Base-by-base conservation (phyloP, 2,797 vertebrate species). In the Etheostoma nigrum region DNA sequence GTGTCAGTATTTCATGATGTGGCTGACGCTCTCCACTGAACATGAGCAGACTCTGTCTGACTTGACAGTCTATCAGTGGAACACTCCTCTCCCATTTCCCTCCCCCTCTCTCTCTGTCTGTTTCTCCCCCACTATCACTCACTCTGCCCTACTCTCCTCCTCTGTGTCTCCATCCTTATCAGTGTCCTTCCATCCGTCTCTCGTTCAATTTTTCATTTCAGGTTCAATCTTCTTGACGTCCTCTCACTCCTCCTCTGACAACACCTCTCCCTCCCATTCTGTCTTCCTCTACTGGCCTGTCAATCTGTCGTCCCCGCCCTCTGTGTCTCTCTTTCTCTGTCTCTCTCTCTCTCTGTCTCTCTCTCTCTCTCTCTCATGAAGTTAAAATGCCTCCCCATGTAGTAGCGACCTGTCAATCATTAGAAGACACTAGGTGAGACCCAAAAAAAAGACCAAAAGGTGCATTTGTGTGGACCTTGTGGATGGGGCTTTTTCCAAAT, bases 181-280 rank as follows among this genome's bases (percentile, higher is more conserved):
- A 85, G 68, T 27, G 63, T 91, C 90, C 74, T 85, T 88, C 83
- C 89, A 93, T 91, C 89, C 83, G 84, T 89, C 88, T 87, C 89
- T 52, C 62, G 88, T 88, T 91, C 89, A 92, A 92, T 93, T 93
- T 94, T 90, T 93, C 90, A 94, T 93, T 94, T 93, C 92, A 93
- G 89, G 90, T 91, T 86, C 86, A 91, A 93, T 94, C 89, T 92
- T 82, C 79, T 67, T 93, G 89, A 93, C 71, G 78, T 85, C 81
- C 72, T 77, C 88, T 75, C 83, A 67, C 82, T 80, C 88, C 88
- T 76, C 72, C 82, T 85, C 40, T 62, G 8, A 72, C 71, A 49
- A 86, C 84, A 87, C 79, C 78, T 89, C 84, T 72, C 71, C 72
- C 86, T 86, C 78, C 77, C 69, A 52, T 61, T 84, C 86, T 65